phyloP scores from a whole-genome alignment of 2,797 vertebrate genomes.

The Labeo calbasu region DNA sequence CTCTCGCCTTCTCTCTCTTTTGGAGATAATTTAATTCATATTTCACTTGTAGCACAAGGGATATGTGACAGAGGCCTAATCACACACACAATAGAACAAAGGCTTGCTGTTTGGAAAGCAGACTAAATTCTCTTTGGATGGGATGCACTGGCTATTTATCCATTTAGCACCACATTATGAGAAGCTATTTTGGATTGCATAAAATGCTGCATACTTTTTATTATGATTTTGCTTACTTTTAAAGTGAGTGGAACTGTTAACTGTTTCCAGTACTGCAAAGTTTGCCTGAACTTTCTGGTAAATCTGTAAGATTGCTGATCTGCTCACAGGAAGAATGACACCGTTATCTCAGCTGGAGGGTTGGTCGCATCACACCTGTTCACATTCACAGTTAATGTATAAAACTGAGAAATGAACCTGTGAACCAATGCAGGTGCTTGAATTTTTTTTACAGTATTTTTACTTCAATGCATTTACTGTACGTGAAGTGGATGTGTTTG shows the following conservation, averaged over 20 bases:
- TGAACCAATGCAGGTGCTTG: neutral
- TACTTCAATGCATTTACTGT: neutral
- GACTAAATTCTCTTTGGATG: constrained; percentile 31
- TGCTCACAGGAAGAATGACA: neutral
- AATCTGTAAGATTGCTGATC: constrained; percentile 7
- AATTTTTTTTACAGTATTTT: neutral
- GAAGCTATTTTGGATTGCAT: constrained; percentile 11
- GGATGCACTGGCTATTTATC: constrained; percentile 18
- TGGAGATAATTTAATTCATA: constrained; percentile 90
- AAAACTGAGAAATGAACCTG: neutral
- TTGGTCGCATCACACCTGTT: neutral
- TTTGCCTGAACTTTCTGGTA: neutral
- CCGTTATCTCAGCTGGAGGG: neutral
- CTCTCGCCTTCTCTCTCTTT: constrained; percentile 61
- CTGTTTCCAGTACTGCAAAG: neutral
- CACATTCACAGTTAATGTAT: constrained; percentile 9
- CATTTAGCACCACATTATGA: constrained; percentile 26
- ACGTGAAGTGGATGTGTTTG: neutral
- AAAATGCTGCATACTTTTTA: neutral
- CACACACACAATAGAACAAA: constrained; percentile 54
- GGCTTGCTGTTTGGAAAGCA: constrained; percentile 34
- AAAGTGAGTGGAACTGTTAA: neutral
- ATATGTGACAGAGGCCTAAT: constrained; percentile 59
- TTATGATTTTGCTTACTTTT: neutral
- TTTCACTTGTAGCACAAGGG: constrained; percentile 88